Base-by-base conservation (phyloP, 2,113 vertebrate species). In the Centrocercus urophasianus region DNA sequence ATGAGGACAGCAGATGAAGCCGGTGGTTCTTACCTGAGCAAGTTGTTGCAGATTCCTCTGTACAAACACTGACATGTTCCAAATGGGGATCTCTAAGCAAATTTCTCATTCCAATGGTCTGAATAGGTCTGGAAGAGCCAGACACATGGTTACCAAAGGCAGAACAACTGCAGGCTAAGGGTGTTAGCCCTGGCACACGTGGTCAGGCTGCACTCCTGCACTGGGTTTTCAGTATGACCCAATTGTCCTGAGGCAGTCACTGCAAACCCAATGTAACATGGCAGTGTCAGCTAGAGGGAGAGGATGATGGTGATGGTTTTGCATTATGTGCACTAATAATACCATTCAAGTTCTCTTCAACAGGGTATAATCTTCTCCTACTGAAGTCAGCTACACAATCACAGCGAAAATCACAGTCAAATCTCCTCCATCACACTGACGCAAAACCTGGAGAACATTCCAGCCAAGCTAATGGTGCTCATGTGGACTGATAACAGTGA, bases 381-480 rank as follows among this genome's bases (percentile, higher is more conserved):
- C 38, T 50, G 36, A 74, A 45, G 65, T 59, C 1, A 3, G 81
- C 60, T 34, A 71, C 0, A 0, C 40, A 67, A 77, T 47, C 57
- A 34, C 8, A 71, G 61, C 22, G 30, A 61, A 88, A 91, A 48
- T 50, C 66, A 80, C 47, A 78, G 48, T 45, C 52, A 59, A 71
- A 61, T 57, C 82, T 94, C 72, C 81, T 83, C 70, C 69, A 81
- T 34, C 63, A 54, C 0, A 3, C 80, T 81, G 79, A 86, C 47
- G 84, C 11, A 72, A 94, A 93, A 65, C 11, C 27, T 78, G 73
- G 63, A 95, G 73, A 73, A 86, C 83, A 82, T 73, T 83, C 59
- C 88, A 90, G 38, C 13, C 72, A 90, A 54, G 69, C 34, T 84
- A 90, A 72, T n/a, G 83, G 61, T 66, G 75, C 42, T 86, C 48